A percentile compares a stretch with the other conserved stretches of the same genome.
Conservation (phyloP, 2,797 vertebrate genomes). For the Rhynchotus rufescens region DNA sequence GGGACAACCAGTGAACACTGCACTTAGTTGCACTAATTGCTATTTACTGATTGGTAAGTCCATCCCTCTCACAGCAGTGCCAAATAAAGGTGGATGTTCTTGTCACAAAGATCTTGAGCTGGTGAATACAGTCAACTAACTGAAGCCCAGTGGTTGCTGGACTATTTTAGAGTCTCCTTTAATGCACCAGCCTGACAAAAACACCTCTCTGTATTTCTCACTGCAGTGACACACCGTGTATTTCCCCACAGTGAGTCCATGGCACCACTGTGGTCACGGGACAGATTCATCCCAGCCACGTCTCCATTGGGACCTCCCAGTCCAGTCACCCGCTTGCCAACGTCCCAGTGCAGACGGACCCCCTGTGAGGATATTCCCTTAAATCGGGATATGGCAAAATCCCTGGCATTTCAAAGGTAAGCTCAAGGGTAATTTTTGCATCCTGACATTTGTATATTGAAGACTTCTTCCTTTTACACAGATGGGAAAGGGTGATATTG, state of each 20-base stretch:
- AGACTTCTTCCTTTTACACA: slow-evolving; percentile 3
- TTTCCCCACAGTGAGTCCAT: neutral
- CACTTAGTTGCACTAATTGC: too few species aligned
- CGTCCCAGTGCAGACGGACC: neutral
- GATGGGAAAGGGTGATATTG: neutral
- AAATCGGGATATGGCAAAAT: neutral
- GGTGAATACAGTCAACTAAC: too few species aligned
- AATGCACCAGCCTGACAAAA: neutral
- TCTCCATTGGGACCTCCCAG: neutral
- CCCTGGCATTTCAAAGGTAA: slow-evolving; percentile 17
- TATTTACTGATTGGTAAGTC: too few species aligned
- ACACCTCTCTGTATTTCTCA: neutral
- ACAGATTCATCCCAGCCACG: neutral
- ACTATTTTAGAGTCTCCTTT: too few species aligned
- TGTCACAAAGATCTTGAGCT: too few species aligned
- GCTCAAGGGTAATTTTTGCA: slow-evolving; percentile 16
- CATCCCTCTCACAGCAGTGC: too few species aligned
- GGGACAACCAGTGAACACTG: too few species aligned
- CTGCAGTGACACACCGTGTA: neutral
- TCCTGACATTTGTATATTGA: slow-evolving; percentile 14
- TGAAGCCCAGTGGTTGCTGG: too few species aligned
- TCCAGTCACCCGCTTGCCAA: neutral
- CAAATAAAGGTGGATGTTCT: too few species aligned
- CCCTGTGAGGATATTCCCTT: neutral
- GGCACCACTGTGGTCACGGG: accelerated